Evolutionary conservation across 92 coral and sea anemone genomes (phyloP).

Genomic region (Porites divaricata): DNA sequence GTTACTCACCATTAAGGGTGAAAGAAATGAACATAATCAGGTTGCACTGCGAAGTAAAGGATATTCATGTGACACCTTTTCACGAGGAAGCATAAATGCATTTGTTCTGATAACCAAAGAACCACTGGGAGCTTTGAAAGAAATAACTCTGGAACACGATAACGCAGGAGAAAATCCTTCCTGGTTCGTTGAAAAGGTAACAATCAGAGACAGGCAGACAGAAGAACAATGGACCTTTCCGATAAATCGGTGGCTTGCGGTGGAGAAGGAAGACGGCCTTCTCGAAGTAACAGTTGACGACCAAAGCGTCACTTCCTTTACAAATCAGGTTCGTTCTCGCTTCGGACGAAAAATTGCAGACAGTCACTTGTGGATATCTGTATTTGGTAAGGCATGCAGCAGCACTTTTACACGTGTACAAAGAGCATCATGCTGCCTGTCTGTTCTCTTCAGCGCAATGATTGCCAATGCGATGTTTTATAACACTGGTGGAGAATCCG

Average conservation of each 20-base stretch:
- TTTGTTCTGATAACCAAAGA: slow-evolving; percentile 32
- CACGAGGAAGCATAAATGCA: slow-evolving; percentile 55
- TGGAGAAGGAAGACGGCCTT: slow-evolving; percentile 60
- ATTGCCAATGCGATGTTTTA: slow-evolving; percentile 74
- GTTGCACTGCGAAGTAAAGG: slow-evolving; percentile 13
- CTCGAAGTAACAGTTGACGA: slow-evolving; percentile 48
- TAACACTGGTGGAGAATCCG: slow-evolving; percentile 49
- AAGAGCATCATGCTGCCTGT: slow-evolving; percentile 70
- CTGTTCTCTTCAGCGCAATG: slow-evolving; percentile 62
- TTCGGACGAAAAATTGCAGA: slow-evolving; percentile 59
- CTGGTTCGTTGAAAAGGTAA: slow-evolving; percentile 66
- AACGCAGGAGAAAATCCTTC: slow-evolving; percentile 62
- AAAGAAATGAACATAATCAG: slow-evolving; percentile 8
- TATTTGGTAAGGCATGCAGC: slow-evolving; percentile 52
- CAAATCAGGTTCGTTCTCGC: slow-evolving; percentile 54
- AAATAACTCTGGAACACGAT: slow-evolving; percentile 64
- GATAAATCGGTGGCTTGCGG: slow-evolving; percentile 65
- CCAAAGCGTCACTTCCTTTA: slow-evolving; percentile 26
- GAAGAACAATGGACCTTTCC: slow-evolving; percentile 56
- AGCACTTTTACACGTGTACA: slow-evolving; percentile 66
- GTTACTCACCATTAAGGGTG: slow-evolving; percentile 26
- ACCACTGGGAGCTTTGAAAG: slow-evolving; percentile 46
- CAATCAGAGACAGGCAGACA: slow-evolving; percentile 48
- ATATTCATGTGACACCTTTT: slow-evolving; percentile 3
- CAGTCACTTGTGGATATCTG: slow-evolving; percentile 78